Evolutionary conservation across 2,113 vertebrate species (phyloP).

Genomic region (Choloepus hoffmanni): DNA sequence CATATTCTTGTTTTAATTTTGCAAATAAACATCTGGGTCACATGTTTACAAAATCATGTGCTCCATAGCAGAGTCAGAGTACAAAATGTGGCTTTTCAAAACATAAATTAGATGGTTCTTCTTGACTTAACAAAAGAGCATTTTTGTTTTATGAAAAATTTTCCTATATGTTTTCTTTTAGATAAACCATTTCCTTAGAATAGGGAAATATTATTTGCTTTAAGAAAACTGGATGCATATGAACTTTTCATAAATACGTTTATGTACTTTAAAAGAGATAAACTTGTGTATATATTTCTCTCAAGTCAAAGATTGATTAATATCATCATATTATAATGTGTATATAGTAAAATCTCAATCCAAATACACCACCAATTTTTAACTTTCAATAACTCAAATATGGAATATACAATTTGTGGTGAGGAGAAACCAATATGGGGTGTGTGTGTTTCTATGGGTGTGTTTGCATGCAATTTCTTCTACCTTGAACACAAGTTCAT

Average conservation of each 20-base stretch:
- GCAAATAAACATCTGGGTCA: background rate
- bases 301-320: slow-evolving; percentile 8
- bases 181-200: background rate
- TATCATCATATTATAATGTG: background rate
- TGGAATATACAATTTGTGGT: background rate
- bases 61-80: background rate
- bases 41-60: background rate
- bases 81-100: background rate
- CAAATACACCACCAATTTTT: background rate
- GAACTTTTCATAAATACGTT: background rate
- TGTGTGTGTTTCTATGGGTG: background rate
- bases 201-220: slow-evolving; percentile 24
- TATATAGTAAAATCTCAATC: slow-evolving; percentile 13
- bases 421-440: background rate
- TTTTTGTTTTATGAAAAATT: background rate
- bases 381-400: slow-evolving; percentile 6
- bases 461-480: background rate
- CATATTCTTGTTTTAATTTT: background rate
- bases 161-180: background rate
- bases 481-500: background rate
- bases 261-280: background rate
- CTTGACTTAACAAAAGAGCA: background rate
- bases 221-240: background rate
- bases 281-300: background rate
- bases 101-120: background rate